Base-by-base conservation (phyloP, 2,797 vertebrate species). In the Gymnodraco acuticeps region DNA sequence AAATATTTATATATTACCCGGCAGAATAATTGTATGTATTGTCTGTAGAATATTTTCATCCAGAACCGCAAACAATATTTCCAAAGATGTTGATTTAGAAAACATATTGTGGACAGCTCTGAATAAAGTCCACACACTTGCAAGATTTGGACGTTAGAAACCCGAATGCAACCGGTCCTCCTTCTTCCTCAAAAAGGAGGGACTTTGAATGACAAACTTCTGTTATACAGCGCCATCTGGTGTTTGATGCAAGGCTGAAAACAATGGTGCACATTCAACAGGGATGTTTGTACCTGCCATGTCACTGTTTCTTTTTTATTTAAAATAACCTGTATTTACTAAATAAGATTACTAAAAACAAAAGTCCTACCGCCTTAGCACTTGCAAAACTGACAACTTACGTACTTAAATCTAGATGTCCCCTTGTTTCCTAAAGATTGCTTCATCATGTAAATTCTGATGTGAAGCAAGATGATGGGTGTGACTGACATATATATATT, bases 201-300 rank as follows among this genome's bases (percentile, higher is more conserved):
- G 38, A 27, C 10, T 1, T 41, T 5, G 10, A 12, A 31, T 43
- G 48, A 46, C 4, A 19, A 46, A 20, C 42, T 38, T 2, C 4
- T 15, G 16, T 14, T 10, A 33, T 1, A 53, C 4, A 33, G 16
- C 4, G 16, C 45, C 85, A 68, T 62, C 85, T 84, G 23, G 53
- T 75, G 81, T 64, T 70, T 42, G 0, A 31, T 27, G 11, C 19
- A 43, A 3, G 3, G 43, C 17, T n/a, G 1, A 31, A 16, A n/a
- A 15, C 16, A 20, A 53, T 17, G 17, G 12, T 47, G 31, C 27
- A 15, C 14, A 42, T 52, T 66, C 15, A 56, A 16, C 23, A 20
- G 41, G 60, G 2, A 2, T n/a, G 10, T 17, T 19, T 13, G 6
- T 13, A 12, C 2, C n/a, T 14, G 2, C 51, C 2, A n/a, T 47